A percentile compares a stretch with the other conserved stretches of the same genome.
phyloP scores from a whole-genome alignment of 2,888 invertebrate genomes.

The Ornithoptera alexandrae region DNA sequence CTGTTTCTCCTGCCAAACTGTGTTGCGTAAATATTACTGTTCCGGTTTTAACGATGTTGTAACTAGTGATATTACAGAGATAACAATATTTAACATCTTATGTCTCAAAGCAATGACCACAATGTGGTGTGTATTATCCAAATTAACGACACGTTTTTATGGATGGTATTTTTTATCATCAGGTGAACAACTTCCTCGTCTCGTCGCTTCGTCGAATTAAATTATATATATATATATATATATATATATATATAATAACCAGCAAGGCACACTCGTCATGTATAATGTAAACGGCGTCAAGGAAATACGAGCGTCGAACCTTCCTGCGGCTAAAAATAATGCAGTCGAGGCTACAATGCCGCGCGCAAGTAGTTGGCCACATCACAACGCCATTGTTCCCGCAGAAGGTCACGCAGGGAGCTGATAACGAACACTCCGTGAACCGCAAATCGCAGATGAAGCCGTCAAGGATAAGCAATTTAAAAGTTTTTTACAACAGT shows the following conservation, averaged over 20 bases:
- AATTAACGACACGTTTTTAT: too few relatives aligned
- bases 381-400: slow-evolving; percentile 49
- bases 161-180: too few relatives aligned
- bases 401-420: slow-evolving; percentile 47
- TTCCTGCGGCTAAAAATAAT: slow-evolving; percentile 74
- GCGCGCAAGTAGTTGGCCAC: slow-evolving; percentile 39
- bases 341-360: slow-evolving; percentile 72
- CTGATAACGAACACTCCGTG: slow-evolving; percentile 40
- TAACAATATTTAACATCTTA: too few relatives aligned
- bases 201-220: too few relatives aligned
- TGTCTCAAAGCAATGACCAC: too few relatives aligned
- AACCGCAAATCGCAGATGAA: slow-evolving; percentile 11
- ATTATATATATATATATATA: not conserved
- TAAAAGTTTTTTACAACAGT: not conserved
- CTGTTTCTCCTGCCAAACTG: too few relatives aligned
- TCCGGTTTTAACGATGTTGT: too few relatives aligned
- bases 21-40: too few relatives aligned
- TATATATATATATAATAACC: not conserved
- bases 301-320: slow-evolving; percentile 69
- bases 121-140: too few relatives aligned
- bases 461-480: slow-evolving; percentile 15
- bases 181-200: too few relatives aligned
- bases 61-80: too few relatives aligned
- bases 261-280: slow-evolving; percentile 31
- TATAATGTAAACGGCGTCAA: slow-evolving; percentile 59